phyloP scores from a whole-genome alignment of 2,888 invertebrate genomes.

The Corythucha ciliata region DNA sequence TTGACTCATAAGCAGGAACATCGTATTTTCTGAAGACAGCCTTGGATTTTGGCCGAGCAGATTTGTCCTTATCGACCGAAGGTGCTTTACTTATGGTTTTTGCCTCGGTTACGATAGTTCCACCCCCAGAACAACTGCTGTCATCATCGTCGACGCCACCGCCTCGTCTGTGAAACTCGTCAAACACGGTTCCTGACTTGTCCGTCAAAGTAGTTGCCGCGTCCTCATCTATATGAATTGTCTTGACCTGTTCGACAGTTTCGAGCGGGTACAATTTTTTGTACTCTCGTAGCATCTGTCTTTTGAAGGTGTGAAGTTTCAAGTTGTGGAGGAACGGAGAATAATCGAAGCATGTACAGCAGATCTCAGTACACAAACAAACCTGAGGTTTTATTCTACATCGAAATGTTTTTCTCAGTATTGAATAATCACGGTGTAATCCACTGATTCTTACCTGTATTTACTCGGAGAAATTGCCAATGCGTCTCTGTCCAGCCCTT shows the following conservation, averaged over 20 bases:
- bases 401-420: too few relatives aligned
- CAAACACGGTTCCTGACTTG: background rate
- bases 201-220: background rate
- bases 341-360: constrained; percentile 17
- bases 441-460: too few relatives aligned
- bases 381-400: constrained; percentile 16
- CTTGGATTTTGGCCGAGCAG: background rate
- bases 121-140: background rate
- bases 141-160: constrained; percentile 2
- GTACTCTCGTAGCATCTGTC: background rate
- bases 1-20: constrained; percentile 15
- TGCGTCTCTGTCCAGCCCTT: too few relatives aligned
- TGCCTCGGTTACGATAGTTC: background rate
- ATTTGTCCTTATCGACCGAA: background rate
- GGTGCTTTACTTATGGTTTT: background rate
- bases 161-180: too few relatives aligned
- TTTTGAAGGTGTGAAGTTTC: constrained; percentile 12
- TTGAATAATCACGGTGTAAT: too few relatives aligned
- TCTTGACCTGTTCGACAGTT: background rate
- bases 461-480: too few relatives aligned
- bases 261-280: background rate
- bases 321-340: constrained; percentile 18
- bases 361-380: constrained; percentile 12
- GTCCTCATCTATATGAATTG: background rate
- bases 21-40: background rate